phyloP scores from a whole-genome alignment of 2,888 invertebrate genomes.

The Drosophila macrothrix region DNA sequence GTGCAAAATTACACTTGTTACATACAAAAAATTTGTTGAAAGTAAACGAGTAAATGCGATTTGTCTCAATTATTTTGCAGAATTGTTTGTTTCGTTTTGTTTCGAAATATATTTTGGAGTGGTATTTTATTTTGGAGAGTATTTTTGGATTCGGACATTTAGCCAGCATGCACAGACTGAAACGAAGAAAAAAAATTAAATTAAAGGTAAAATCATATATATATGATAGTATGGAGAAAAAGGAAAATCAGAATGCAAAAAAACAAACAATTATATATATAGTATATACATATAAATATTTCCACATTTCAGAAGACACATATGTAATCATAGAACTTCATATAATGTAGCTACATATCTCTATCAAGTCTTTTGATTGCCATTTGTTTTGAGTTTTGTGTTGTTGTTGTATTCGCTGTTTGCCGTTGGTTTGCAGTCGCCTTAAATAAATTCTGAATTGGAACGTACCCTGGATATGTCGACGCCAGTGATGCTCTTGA shows the following conservation, averaged over 20 bases:
- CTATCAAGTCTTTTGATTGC: conserved; percentile 83
- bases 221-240: conserved; percentile 21
- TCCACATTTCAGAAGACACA: conserved; percentile 39
- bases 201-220: conserved; percentile 60
- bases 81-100: conserved; percentile 41
- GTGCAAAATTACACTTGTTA: conserved; percentile 62
- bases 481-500: conserved; percentile 96
- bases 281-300: conserved; percentile 38
- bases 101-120: conserved; percentile 27
- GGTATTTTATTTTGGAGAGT: conserved; percentile 44
- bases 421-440: not conserved
- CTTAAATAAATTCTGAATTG: conserved; percentile 85
- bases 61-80: conserved; percentile 45
- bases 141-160: conserved; percentile 68
- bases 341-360: conserved; percentile 61
- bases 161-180: conserved; percentile 86
- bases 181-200: conserved; percentile 82
- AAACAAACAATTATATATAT: conserved; percentile 22
- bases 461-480: conserved; percentile 93
- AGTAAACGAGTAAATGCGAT: conserved; percentile 63
- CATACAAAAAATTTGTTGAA: conserved; percentile 49
- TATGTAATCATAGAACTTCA: conserved; percentile 50
- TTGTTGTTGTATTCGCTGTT: conserved; percentile 7
- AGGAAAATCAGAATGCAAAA: conserved; percentile 32
- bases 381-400: conserved; percentile 67